These are phyloP conservation scores for Allolobophora icterica DNA, from an alignment of 2,888 invertebrate genomes.

Conservation along the genomic window DNA sequence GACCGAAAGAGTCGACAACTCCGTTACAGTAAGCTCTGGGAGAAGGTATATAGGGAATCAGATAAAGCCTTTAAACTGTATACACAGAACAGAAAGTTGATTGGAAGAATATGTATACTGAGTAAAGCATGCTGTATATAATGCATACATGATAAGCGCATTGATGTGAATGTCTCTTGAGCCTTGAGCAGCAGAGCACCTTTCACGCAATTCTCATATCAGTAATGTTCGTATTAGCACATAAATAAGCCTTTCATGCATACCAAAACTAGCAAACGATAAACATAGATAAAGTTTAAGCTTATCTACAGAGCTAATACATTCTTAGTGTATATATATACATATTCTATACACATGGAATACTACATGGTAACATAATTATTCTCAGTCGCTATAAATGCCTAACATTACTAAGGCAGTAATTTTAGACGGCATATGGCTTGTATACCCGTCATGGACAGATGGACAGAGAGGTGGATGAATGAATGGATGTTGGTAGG, in stretches of 20 bases:
- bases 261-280: neutral
- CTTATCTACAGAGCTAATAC: neutral
- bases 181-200: neutral
- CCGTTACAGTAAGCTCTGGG: neutral
- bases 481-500: no score
- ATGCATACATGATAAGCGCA: neutral
- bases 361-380: no score
- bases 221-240: neutral
- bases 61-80: neutral
- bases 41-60: neutral
- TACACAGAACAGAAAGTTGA: neutral
- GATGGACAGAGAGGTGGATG: neutral
- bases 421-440: neutral
- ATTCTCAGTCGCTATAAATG: no score
- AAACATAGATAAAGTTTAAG: neutral
- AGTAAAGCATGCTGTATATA: neutral
- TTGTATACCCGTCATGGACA: neutral
- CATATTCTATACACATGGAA: no score
- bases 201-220: neutral
- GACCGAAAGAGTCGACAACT: neutral
- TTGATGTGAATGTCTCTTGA: neutral
- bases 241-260: neutral
- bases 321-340: neutral
- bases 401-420: neutral
- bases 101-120: neutral